Percentiles rank a stretch among this genome's conserved stretches.
Conservation (phyloP, 2,797 vertebrate genomes). For the Hippopotamyrus pictus region DNA sequence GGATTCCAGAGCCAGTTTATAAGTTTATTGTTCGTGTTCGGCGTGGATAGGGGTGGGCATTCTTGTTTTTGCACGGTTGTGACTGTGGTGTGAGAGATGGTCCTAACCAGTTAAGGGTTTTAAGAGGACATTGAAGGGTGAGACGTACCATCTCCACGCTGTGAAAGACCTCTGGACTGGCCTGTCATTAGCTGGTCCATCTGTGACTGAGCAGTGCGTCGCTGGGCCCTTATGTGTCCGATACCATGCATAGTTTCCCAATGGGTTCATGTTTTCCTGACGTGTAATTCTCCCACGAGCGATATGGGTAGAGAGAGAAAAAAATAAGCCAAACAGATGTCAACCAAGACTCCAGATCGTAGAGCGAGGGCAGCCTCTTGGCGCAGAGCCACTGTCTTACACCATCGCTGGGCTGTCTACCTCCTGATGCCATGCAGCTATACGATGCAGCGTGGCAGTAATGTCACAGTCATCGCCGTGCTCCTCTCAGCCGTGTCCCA, state of each 20-base stretch:
- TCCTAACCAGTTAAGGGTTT: neutral
- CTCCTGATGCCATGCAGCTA: neutral
- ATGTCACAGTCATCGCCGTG: neutral
- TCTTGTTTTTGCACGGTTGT: neutral
- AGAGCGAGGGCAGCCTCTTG: neutral
- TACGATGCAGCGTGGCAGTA: neutral
- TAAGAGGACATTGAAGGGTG: neutral
- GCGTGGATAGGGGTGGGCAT: conserved; percentile 20
- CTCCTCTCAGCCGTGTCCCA: neutral
- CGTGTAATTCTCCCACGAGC: neutral
- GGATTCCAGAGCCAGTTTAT: conserved; percentile 36
- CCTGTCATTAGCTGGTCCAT: neutral
- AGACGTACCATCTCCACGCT: neutral
- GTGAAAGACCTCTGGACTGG: neutral
- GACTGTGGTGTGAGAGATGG: conserved; percentile 10
- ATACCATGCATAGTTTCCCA: neutral
- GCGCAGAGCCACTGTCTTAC: neutral
- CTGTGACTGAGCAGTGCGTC: neutral
- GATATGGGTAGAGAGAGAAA: neutral
- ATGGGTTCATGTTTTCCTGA: conserved; percentile 17
- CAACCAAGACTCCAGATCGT: neutral
- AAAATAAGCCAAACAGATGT: neutral
- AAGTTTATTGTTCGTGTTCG: conserved; percentile 37
- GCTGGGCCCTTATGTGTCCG: neutral
- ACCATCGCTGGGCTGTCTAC: neutral